A percentile compares a stretch with the other conserved stretches of the same genome.
Conservation (phyloP, 1,140 invertebrate genomes). For the Arion vulgaris region DNA sequence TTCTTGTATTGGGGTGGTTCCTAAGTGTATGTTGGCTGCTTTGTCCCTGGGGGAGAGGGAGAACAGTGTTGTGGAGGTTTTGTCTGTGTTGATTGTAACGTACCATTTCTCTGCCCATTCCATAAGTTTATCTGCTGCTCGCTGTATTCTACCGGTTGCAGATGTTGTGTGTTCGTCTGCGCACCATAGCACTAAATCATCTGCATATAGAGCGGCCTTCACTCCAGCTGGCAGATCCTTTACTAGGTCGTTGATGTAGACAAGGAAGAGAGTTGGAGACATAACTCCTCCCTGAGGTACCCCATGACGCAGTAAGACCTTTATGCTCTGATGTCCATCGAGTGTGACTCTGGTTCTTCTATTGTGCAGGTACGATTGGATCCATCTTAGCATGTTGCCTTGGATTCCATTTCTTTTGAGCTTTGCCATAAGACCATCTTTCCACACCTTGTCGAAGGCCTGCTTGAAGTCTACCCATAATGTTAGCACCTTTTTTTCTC, state of each 20-base stretch:
- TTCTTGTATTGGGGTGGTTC: not conserved
- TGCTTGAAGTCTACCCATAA: conserved; percentile 6
- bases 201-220: conserved; percentile 26
- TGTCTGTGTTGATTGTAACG: not conserved
- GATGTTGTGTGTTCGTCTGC: conserved; percentile 18
- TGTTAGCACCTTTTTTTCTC: not conserved
- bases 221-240: not conserved
- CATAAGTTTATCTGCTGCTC: not conserved
- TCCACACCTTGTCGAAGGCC: conserved; percentile 30
- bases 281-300: conserved; percentile 20
- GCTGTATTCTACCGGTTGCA: not conserved
- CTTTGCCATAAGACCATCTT: conserved; percentile 23
- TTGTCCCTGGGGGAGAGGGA: not conserved
- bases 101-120: not conserved
- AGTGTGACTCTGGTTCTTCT: conserved; percentile 35
- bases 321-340: conserved; percentile 28
- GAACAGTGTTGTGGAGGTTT: not conserved
- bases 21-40: not conserved
- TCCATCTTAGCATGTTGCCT: conserved; percentile 34
- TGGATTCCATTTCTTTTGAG: not conserved
- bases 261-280: not conserved
- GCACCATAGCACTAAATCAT: conserved; percentile 44
- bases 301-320: conserved; percentile 25
- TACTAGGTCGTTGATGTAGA: not conserved
- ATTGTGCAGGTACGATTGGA: conserved; percentile 21